A percentile compares a stretch with the other conserved stretches of the same genome.
Evolutionary conservation across 2,888 invertebrate genomes (phyloP).

Genomic region (Pyrgus malvae): DNA sequence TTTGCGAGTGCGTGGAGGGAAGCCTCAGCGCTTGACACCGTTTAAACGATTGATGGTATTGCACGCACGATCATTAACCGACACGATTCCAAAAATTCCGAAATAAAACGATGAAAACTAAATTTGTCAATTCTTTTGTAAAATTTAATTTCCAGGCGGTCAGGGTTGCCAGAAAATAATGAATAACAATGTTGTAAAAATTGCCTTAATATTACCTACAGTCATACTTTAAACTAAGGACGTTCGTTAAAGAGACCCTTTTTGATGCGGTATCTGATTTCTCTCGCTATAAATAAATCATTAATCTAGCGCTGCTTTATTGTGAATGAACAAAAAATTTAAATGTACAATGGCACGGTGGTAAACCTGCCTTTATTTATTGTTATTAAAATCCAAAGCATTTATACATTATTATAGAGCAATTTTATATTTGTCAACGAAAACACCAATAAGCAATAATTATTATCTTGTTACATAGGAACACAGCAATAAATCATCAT

Average conservation of each 20-base stretch:
- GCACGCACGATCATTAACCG: slow-evolving; percentile 11
- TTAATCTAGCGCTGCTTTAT: background rate
- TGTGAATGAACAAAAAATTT: background rate
- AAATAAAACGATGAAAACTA: slow-evolving; percentile 6
- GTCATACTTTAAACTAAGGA: too few relatives aligned
- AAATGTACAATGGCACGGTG: slow-evolving; percentile 4
- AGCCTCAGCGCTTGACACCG: slow-evolving; percentile 9
- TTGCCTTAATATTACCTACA: slow-evolving; percentile 1
- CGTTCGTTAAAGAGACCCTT: too few relatives aligned
- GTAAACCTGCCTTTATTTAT: background rate
- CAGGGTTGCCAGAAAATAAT: slow-evolving; percentile 16
- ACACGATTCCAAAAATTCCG: slow-evolving; percentile 14
- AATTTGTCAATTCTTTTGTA: slow-evolving; percentile 19
- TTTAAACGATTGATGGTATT: slow-evolving; percentile 11
- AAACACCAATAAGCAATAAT: slow-evolving; percentile 19
- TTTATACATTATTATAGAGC: slow-evolving; percentile 4
- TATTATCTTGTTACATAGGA: background rate
- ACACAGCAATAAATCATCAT: slow-evolving; percentile 9
- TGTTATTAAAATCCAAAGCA: slow-evolving; percentile 19
- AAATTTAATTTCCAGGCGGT: background rate
- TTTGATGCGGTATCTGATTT: too few relatives aligned
- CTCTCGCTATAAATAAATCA: background rate
- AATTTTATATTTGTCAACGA: slow-evolving; percentile 9
- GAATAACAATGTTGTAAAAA: background rate
- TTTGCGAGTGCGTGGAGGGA: too few relatives aligned